Evolutionary conservation across 1,140 invertebrate species (phyloP).

Genomic region (Hypothenemus hampei): DNA sequence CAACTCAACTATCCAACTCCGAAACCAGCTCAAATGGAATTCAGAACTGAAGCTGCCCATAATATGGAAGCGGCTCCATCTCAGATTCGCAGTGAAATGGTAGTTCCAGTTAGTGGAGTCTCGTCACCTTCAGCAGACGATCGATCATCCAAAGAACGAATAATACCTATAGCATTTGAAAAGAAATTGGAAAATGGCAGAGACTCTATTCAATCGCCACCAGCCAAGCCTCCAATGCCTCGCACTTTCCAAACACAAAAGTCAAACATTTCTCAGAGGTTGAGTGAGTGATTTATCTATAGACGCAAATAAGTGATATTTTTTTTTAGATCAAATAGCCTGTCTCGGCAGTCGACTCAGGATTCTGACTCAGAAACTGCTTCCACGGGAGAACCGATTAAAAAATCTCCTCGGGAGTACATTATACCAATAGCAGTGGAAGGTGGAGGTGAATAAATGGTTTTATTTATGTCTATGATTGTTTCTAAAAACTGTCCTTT

Average conservation of each 20-base stretch:
- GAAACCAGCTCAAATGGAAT: slow-evolving; percentile 49
- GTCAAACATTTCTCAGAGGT: slow-evolving; percentile 40
- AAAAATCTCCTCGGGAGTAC: slow-evolving; percentile 82
- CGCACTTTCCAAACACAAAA: slow-evolving; percentile 42
- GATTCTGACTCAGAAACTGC: slow-evolving; percentile 60
- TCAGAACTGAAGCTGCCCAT: slow-evolving; percentile 56
- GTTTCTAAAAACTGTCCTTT: background rate
- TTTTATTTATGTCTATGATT: background rate
- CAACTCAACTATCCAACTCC: slow-evolving; percentile 51
- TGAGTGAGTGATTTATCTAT: slow-evolving; percentile 3
- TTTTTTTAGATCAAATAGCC: slow-evolving; percentile 37
- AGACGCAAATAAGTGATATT: background rate
- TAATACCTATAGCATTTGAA: slow-evolving; percentile 54
- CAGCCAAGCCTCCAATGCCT: slow-evolving; percentile 49
- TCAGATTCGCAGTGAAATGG: slow-evolving; percentile 53
- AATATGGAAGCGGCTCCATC: slow-evolving; percentile 51
- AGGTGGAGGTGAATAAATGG: slow-evolving; percentile 53
- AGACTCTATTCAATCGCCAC: slow-evolving; percentile 38
- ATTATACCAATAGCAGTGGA: slow-evolving; percentile 89
- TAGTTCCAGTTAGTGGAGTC: slow-evolving; percentile 49
- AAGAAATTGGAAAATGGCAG: slow-evolving; percentile 34
- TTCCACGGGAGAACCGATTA: slow-evolving; percentile 63
- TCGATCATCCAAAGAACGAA: slow-evolving; percentile 49
- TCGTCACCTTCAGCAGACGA: slow-evolving; percentile 45
- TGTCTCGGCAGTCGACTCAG: slow-evolving; percentile 63